Percentiles rank a stretch among this genome's conserved stretches.
Conservation (phyloP, 2,797 vertebrate genomes). For the Alouatta caraya region DNA sequence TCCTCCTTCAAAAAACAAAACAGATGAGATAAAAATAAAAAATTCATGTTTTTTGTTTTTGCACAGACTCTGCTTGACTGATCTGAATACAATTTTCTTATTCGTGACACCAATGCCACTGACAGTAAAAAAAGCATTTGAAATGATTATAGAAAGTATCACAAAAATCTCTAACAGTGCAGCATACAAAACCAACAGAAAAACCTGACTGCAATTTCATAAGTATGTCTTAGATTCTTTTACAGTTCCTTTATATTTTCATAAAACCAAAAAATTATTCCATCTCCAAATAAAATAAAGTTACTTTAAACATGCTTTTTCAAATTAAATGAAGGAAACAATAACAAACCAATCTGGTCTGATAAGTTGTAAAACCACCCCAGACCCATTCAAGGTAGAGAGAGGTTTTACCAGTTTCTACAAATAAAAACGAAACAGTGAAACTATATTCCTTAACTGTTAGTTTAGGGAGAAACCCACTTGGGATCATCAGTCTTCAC, state of each 20-base stretch:
- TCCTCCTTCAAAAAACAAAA: conserved; percentile 23
- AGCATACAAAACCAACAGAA: conserved; percentile 1
- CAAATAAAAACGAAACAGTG: conserved; percentile 46
- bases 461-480: conserved; percentile 57
- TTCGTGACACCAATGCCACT: not conserved
- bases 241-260: conserved; percentile 47
- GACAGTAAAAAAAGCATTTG: conserved; percentile 6
- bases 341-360: not conserved
- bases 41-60: conserved; percentile 36
- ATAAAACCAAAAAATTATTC: conserved; percentile 30
- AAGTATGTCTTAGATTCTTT: not conserved
- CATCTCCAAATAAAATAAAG: conserved; percentile 44
- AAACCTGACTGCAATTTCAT: conserved; percentile 5
- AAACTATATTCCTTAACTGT: conserved; percentile 46
- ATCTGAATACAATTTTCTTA: conserved; percentile 29
- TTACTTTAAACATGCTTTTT: conserved; percentile 45
- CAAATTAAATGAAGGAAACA: conserved; percentile 45
- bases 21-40: not conserved
- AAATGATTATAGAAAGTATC: not conserved
- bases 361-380: conserved; percentile 42
- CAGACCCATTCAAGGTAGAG: conserved; percentile 13
- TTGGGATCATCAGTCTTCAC: conserved; percentile 39
- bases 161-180: conserved; percentile 1
- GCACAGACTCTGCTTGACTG: conserved; percentile 9
- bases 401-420: conserved; percentile 35